phyloP scores from a whole-genome alignment of 1,140 invertebrate species.

The Drosophila bifasciata region DNA sequence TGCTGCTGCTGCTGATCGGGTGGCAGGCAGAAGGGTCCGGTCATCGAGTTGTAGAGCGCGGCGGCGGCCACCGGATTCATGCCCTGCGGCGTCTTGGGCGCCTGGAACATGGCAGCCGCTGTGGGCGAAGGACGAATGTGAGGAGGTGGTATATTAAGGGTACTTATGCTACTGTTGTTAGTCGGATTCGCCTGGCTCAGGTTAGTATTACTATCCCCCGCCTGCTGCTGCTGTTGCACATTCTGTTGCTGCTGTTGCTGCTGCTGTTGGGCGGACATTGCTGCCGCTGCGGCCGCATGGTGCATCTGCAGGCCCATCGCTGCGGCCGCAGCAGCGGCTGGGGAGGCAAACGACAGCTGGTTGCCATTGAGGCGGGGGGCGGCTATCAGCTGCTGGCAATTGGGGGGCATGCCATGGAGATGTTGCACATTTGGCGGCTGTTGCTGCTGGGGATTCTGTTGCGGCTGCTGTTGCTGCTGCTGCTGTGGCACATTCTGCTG shows the following conservation, averaged over 20 bases:
- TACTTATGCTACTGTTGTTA: conserved; percentile 84
- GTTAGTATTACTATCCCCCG: conserved; percentile 49
- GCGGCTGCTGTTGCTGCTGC: conserved; percentile 49
- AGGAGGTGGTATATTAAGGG: conserved; percentile 87
- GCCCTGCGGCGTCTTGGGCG: conserved; percentile 89
- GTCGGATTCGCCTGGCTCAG: conserved; percentile 59
- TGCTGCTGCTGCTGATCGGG: conserved; percentile 81
- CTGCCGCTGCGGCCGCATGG: conserved; percentile 79
- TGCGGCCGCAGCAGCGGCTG: conserved; percentile 80
- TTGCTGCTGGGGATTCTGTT: conserved; percentile 50
- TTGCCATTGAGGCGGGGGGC: conserved; percentile 78
- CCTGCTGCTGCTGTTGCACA: conserved; percentile 45
- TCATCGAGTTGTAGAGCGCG: conserved; percentile 86
- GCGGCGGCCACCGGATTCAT: conserved; percentile 87
- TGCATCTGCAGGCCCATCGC: conserved; percentile 83
- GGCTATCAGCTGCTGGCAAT: conserved; percentile 78
- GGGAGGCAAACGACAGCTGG: conserved; percentile 78
- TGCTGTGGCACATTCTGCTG: conserved; percentile 45
- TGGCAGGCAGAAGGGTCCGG: conserved; percentile 87
- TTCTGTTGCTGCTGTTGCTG: conserved; percentile 55
- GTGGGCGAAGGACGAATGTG: conserved; percentile 88
- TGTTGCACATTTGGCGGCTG: conserved; percentile 35
- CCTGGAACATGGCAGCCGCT: conserved; percentile 91
- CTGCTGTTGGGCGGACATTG: conserved; percentile 74
- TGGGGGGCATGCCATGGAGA: conserved; percentile 35